These are phyloP conservation scores for Drosophila pseudoananassae DNA, from an alignment of 1,140 invertebrate species.

Conservation along the genomic window DNA sequence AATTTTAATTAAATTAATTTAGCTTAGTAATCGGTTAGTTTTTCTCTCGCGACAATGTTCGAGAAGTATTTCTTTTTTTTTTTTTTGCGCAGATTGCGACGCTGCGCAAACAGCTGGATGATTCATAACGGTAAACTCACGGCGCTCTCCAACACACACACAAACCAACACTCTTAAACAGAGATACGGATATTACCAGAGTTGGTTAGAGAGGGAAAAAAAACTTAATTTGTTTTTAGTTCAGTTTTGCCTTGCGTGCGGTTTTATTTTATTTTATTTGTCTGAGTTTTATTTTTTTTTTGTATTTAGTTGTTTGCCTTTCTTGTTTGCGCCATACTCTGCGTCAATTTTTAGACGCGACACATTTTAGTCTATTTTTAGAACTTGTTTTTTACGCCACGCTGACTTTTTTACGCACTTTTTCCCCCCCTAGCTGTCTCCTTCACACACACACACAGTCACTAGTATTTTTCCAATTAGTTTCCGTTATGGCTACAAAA, in stretches of 20 bases:
- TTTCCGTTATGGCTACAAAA: slow-evolving; percentile 32
- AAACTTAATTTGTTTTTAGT: slow-evolving; percentile 49
- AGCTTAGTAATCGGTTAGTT: slow-evolving; percentile 51
- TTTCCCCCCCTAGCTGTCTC: slow-evolving; percentile 11
- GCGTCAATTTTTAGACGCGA: slow-evolving; percentile 60
- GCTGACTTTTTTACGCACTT: slow-evolving; percentile 58
- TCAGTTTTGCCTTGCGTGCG: slow-evolving; percentile 43
- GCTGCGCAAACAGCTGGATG: slow-evolving; percentile 75
- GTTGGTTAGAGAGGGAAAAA: slow-evolving; percentile 21
- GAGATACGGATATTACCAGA: slow-evolving; percentile 4
- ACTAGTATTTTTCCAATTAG: slow-evolving; percentile 32
- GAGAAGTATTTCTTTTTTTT: slow-evolving; percentile 51
- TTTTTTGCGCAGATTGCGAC: slow-evolving; percentile 62
- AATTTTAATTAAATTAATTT: slow-evolving; percentile 59
- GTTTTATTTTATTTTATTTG: slow-evolving; percentile 30
- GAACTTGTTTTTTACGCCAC: slow-evolving; percentile 53
- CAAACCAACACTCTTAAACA: neutral
- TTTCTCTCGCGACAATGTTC: slow-evolving; percentile 42
- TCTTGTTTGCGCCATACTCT: slow-evolving; percentile 44
- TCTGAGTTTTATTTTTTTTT: slow-evolving; percentile 32
- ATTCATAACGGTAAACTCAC: slow-evolving; percentile 70
- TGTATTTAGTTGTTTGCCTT: slow-evolving; percentile 58
- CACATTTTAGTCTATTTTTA: slow-evolving; percentile 64
- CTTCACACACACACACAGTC: slow-evolving; percentile 9
- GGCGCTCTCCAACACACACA: slow-evolving; percentile 5